phyloP scores from a whole-genome alignment of 2,113 vertebrate genomes.

The Ptilonorhynchus violaceus region DNA sequence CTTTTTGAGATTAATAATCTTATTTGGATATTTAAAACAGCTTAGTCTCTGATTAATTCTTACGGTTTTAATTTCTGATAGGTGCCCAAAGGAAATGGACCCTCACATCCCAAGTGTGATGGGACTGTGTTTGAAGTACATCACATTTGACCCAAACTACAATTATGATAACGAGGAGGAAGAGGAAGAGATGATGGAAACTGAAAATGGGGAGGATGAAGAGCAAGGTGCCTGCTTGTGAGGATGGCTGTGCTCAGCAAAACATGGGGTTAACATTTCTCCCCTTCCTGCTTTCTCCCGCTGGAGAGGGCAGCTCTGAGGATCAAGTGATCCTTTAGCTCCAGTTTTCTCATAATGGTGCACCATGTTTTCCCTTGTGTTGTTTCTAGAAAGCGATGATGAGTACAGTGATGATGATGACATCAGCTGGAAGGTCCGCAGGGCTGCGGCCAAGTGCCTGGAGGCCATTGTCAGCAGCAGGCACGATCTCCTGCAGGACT shows the following conservation, averaged over 20 bases:
- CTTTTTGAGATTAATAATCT: background rate
- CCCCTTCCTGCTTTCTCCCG: background rate
- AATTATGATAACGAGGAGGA: constrained; percentile 85
- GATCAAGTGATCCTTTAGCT: background rate
- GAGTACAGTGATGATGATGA: constrained; percentile 93
- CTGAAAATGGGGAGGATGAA: constrained; percentile 82
- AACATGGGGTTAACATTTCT: background rate
- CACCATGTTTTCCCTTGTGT: background rate
- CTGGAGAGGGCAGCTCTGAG: background rate
- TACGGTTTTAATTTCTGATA: constrained; percentile 38
- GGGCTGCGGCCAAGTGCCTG: constrained; percentile 89
- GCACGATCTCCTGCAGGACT: constrained; percentile 82
- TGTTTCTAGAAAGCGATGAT: constrained; percentile 82
- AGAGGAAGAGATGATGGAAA: constrained; percentile 87
- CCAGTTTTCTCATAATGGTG: background rate
- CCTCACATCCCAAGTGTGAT: constrained; percentile 83
- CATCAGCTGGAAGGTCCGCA: constrained; percentile 95
- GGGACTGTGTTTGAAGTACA: constrained; percentile 86
- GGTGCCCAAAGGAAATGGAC: constrained; percentile 92
- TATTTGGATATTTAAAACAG: background rate
- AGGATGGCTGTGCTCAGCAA: constrained; percentile 26
- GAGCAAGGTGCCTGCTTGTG: constrained; percentile 78
- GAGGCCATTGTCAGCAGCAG: constrained; percentile 83
- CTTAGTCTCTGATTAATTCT: background rate
- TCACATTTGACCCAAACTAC: constrained; percentile 94